These are phyloP conservation scores for Harpalus rufipes DNA, from an alignment of 2,888 invertebrate genomes.

Conservation along the genomic window DNA sequence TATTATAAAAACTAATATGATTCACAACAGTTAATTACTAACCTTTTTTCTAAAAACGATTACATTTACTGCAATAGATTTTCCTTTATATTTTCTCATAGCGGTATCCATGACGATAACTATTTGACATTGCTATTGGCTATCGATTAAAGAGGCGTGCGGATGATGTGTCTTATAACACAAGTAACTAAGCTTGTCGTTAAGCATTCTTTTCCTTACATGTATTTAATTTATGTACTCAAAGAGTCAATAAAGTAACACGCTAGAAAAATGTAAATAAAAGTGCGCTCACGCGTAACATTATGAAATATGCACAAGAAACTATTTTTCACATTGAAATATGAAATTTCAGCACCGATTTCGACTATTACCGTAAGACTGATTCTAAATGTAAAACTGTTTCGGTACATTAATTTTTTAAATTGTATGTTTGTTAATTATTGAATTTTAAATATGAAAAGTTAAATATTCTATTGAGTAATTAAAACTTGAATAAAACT, in stretches of 20 bases:
- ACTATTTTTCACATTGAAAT: slow-evolving; percentile 38
- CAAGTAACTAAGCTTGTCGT: not conserved
- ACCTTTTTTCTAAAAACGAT: not conserved
- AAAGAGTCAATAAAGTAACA: slow-evolving; percentile 27
- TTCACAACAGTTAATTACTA: not conserved
- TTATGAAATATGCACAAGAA: slow-evolving; percentile 53
- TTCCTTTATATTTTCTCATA: not conserved
- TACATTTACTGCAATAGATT: not conserved
- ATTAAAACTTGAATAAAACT: slow-evolving; percentile 14
- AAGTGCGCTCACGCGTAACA: slow-evolving; percentile 34
- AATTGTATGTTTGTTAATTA: slow-evolving; percentile 37
- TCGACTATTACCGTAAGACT: slow-evolving; percentile 32
- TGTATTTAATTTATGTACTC: slow-evolving; percentile 29
- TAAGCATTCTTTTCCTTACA: slow-evolving; percentile 3
- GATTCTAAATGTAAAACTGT: slow-evolving; percentile 5
- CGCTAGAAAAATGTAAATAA: slow-evolving; percentile 17
- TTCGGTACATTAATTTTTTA: slow-evolving; percentile 49
- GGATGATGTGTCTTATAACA: slow-evolving; percentile 1
- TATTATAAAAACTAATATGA: not conserved
- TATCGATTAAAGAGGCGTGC: not conserved
- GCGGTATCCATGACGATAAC: not conserved
- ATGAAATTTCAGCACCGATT: slow-evolving; percentile 47
- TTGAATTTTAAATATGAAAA: slow-evolving; percentile 22
- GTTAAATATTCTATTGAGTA: not conserved
- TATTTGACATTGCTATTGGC: slow-evolving; percentile 10